A percentile compares a stretch with the other conserved stretches of the same genome.
Evolutionary conservation across 2,113 vertebrate genomes (phyloP).

Genomic region (Macquaria australasica): DNA sequence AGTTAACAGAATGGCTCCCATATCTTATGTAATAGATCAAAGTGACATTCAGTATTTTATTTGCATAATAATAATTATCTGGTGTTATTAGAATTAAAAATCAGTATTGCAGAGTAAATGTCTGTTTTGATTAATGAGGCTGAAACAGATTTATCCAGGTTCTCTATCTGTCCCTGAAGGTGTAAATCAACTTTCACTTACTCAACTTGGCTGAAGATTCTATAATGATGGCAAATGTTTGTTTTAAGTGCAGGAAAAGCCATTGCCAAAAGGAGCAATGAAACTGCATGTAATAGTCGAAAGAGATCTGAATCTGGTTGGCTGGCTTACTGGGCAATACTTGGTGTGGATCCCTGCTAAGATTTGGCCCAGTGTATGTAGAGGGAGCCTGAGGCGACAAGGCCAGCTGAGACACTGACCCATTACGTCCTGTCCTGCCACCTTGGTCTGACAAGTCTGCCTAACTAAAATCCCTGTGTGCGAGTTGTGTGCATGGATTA

Average conservation of each 20-base stretch:
- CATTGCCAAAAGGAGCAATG: constrained; percentile 27
- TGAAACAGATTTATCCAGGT: background rate
- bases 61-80: background rate
- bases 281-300: constrained; percentile 30
- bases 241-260: constrained; percentile 33
- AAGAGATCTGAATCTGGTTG: constrained; percentile 50
- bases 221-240: constrained; percentile 35
- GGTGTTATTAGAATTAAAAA: constrained; percentile 4
- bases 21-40: background rate
- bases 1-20: background rate
- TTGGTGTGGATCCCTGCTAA: background rate
- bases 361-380: background rate
- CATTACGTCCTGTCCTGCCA: constrained; percentile 1
- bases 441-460: background rate
- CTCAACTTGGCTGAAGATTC: constrained; percentile 32
- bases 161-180: constrained; percentile 6
- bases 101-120: background rate
- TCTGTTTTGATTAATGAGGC: background rate
- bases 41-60: background rate
- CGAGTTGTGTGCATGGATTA: constrained; percentile 24
- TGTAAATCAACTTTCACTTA: constrained; percentile 42
- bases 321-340: constrained; percentile 37
- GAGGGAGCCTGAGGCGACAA: constrained; percentile 27
- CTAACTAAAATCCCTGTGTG: background rate
- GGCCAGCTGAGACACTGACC: constrained; percentile 38